Evolutionary conservation across 1,140 invertebrate genomes (phyloP), one percentile per base, ranked within the genome.

Genomic region (Colletes latitarsis): DNA sequence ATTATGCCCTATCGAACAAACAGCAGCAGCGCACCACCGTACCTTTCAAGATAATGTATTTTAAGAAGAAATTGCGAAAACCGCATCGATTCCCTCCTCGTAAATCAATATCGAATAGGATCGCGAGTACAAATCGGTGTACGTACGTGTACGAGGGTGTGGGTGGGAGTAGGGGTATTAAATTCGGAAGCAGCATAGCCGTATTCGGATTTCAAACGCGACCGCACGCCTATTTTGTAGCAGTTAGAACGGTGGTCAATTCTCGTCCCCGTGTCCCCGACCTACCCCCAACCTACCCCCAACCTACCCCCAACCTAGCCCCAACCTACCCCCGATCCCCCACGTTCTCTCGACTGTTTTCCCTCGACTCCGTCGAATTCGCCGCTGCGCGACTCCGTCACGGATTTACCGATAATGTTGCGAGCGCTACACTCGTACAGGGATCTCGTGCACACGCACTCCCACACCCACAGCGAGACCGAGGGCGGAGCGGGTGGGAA

Each of bases 401-500:
- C 89, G 89, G 82, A 90, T 90, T 91, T 90, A 88, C 86, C 87
- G 89, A 90, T 91, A 91, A 91, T 90, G 88, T 90, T 88, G 82
- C 86, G 52, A 58, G 77, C 43, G 43, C 73, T 82, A 67, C 80
- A 72, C 75, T 39, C 41, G 68, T 69, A 72, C 66, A 66, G 58
- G 64, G 21, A 15, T 30, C 58, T 12, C 14, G 58, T 21, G 55
- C 15, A 43, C 46, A 64, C 66, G 17, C 49, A 49, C 63, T 43
- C 63, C 2, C 30, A 8, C 8, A 9, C 17, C 8, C 17, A 43
- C 43, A 43, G n/a, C n/a, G n/a, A n/a, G n/a, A n/a, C n/a, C 46
- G 63, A 10, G 3, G 4, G 19, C 41, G 19, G 14, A 0, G 9
- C 6, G 60, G 21, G 21, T 12, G 46, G 8, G 14, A 1, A 19